Conservation (phyloP, 64 coral and sea anemone genomes). For the Montipora sp. region DNA sequence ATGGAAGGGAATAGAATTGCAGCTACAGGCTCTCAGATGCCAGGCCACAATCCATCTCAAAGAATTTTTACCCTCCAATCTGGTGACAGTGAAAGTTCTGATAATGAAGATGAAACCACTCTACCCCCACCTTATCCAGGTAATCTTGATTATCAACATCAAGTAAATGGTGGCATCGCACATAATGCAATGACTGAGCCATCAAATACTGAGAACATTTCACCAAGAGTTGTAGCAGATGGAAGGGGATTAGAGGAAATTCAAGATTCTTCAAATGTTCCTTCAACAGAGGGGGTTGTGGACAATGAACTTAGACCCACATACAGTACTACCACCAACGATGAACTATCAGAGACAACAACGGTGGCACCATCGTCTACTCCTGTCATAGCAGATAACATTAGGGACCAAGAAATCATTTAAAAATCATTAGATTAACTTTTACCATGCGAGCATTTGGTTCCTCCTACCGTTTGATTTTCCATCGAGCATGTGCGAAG, state of each 20-base stretch:
- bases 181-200: not conserved
- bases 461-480: too few species aligned
- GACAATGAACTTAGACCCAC: not conserved
- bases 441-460: too few species aligned
- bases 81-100: conserved; percentile 1
- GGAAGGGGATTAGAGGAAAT: not conserved
- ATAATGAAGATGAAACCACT: conserved; percentile 7
- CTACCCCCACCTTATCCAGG: conserved; percentile 34
- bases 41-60: not conserved
- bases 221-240: not conserved
- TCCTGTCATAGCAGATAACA: not conserved
- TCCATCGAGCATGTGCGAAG: too few species aligned
- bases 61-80: not conserved
- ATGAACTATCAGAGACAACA: not conserved
- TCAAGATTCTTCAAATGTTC: not conserved
- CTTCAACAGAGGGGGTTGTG: not conserved
- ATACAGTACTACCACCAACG: not conserved
- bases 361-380: not conserved
- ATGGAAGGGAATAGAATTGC: not conserved
- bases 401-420: not conserved
- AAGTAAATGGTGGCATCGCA: not conserved
- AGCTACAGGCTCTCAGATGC: not conserved
- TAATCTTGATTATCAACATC: not conserved
- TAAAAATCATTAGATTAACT: not conserved
- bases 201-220: not conserved